These are phyloP conservation scores for Himalopsyche phryganea DNA, from an alignment of 1,140 invertebrate genomes.

Conservation along the genomic window DNA sequence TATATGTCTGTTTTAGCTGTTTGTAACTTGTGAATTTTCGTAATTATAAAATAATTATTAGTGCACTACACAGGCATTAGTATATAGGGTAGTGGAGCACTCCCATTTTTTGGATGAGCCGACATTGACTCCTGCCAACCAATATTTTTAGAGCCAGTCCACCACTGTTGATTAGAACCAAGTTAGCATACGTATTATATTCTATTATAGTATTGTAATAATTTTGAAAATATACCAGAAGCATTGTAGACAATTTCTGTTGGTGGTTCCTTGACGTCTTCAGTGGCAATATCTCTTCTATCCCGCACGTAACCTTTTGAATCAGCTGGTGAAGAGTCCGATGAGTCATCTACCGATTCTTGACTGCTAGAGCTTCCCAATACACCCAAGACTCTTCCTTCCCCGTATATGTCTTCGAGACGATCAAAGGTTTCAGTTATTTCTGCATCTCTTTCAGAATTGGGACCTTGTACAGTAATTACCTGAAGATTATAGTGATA, in stretches of 20 bases:
- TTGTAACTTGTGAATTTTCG: too few relatives aligned
- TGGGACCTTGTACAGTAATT: slow-evolving; percentile 52
- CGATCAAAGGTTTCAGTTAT: slow-evolving; percentile 54
- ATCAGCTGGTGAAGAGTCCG: slow-evolving; percentile 27
- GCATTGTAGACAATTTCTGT: slow-evolving; percentile 23
- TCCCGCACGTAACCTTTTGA: slow-evolving; percentile 28
- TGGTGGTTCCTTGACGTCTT: slow-evolving; percentile 20
- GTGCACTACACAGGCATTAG: too few relatives aligned
- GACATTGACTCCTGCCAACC: too few relatives aligned
- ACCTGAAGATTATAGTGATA: too few relatives aligned
- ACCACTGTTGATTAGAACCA: too few relatives aligned
- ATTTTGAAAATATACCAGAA: slow-evolving; percentile 13
- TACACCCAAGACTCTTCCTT: slow-evolving; percentile 53
- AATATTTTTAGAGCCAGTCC: too few relatives aligned
- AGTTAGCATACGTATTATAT: too few relatives aligned
- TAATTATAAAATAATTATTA: too few relatives aligned
- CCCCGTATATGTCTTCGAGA: slow-evolving; percentile 53
- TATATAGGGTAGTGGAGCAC: too few relatives aligned
- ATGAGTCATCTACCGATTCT: slow-evolving; percentile 36
- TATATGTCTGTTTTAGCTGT: too few relatives aligned
- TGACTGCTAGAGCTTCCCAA: slow-evolving; percentile 45
- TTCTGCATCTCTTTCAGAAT: slow-evolving; percentile 54
- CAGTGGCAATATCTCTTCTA: slow-evolving; percentile 25
- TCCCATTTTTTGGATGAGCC: too few relatives aligned
- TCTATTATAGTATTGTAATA: too few relatives aligned